phyloP scores from a whole-genome alignment of 2,797 vertebrate genomes.

The Phataginus tetradactyla region DNA sequence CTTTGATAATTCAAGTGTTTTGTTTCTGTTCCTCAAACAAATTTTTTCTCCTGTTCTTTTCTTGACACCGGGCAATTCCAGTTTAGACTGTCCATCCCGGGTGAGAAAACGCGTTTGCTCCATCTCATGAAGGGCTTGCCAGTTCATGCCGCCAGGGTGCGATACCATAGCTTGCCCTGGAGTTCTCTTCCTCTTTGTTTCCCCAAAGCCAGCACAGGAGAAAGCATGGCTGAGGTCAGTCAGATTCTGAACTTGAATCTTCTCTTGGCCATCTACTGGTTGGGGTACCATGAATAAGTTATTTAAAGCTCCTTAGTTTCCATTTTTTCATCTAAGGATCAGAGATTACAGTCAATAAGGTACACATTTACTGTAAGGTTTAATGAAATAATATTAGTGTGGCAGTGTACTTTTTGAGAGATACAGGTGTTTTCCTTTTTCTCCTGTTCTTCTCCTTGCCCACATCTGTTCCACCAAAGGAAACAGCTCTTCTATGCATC shows the following conservation, averaged over 20 bases:
- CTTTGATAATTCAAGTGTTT: not conserved
- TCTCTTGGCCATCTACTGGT: not conserved
- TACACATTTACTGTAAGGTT: not conserved
- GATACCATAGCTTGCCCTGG: fast-evolving
- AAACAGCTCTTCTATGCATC: not conserved
- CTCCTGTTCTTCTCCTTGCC: not conserved
- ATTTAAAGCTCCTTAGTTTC: not conserved
- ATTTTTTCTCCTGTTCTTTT: not conserved
- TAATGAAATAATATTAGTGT: not conserved
- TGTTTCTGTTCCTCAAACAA: not conserved
- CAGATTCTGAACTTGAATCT: not conserved
- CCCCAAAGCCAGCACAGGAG: not conserved
- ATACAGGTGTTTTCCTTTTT: not conserved
- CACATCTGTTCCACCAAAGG: not conserved
- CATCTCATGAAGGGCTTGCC: fast-evolving
- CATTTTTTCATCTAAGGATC: not conserved
- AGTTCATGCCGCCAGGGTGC: fast-evolving
- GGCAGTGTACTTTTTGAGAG: not conserved
- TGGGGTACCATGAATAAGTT: not conserved
- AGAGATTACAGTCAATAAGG: not conserved
- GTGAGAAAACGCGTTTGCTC: not conserved
- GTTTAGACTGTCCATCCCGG: not conserved
- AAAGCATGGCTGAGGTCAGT: not conserved
- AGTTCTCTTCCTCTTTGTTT: not conserved
- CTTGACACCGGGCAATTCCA: not conserved